A percentile compares a stretch with the other conserved stretches of the same genome.
Evolutionary conservation across 2,888 invertebrate species (phyloP).

Genomic region (Nycteola revayana): DNA sequence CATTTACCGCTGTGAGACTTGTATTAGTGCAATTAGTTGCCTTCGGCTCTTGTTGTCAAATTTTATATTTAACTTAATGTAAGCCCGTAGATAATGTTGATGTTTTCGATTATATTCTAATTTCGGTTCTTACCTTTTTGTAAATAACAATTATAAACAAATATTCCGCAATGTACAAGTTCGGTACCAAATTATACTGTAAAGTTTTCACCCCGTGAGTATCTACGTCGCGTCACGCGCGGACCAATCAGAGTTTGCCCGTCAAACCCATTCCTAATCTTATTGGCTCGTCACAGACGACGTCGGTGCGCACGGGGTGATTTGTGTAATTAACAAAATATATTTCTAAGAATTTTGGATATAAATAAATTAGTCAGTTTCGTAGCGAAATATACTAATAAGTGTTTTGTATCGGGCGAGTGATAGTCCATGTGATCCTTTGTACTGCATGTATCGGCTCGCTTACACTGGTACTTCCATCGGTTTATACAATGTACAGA

Average conservation of each 20-base stretch:
- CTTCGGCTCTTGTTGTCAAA: slow-evolving; percentile 51
- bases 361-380: slow-evolving; percentile 11
- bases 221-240: not conserved
- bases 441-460: slow-evolving; percentile 21
- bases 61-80: slow-evolving; percentile 34
- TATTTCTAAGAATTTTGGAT: slow-evolving; percentile 5
- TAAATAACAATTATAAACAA: slow-evolving; percentile 21
- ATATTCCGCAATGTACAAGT: slow-evolving; percentile 7
- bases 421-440: slow-evolving; percentile 44
- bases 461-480: slow-evolving; percentile 20
- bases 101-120: slow-evolving; percentile 28
- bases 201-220: slow-evolving; percentile 10
- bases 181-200: slow-evolving; percentile 11
- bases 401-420: slow-evolving; percentile 41
- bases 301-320: slow-evolving; percentile 7
- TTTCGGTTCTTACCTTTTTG: slow-evolving; percentile 32
- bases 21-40: slow-evolving; percentile 65
- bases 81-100: slow-evolving; percentile 18
- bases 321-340: slow-evolving; percentile 6
- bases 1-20: slow-evolving; percentile 46
- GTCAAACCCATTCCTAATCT: not conserved
- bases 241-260: slow-evolving; percentile 4
- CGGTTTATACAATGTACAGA: slow-evolving; percentile 33
- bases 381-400: slow-evolving; percentile 36
- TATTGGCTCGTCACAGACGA: not conserved